Percentiles rank a stretch among this genome's conserved stretches.
These are phyloP conservation scores for Sturnira hondurensis DNA, from an alignment of 2,113 vertebrate genomes.

Conservation along the genomic window DNA sequence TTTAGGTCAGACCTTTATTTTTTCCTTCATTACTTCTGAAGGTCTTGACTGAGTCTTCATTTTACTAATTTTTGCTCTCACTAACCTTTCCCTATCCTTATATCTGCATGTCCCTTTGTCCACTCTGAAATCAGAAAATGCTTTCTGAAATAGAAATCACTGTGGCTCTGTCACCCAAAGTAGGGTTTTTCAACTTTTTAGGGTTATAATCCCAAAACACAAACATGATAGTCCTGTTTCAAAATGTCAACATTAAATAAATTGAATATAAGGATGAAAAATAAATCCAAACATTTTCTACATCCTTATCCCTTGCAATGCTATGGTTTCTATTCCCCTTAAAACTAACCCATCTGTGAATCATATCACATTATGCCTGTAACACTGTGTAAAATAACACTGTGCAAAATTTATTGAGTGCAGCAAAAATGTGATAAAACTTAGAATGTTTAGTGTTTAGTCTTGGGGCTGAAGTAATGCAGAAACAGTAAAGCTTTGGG, in stretches of 20 bases:
- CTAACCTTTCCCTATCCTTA: accelerated
- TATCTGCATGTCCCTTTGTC: too few species aligned
- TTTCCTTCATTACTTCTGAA: neutral
- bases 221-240: neutral
- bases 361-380: neutral
- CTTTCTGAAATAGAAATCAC: neutral
- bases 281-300: neutral
- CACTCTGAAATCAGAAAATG: neutral
- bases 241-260: neutral
- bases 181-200: neutral
- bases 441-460: neutral
- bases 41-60: neutral
- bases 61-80: neutral
- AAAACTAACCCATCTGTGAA: neutral
- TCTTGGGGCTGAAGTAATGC: neutral
- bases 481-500: neutral
- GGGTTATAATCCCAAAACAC: neutral
- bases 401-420: neutral
- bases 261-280: neutral
- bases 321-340: neutral
- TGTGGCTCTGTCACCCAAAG: neutral
- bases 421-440: neutral
- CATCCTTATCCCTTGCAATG: neutral
- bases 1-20: neutral
- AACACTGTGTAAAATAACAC: neutral